Percentiles rank a stretch among this genome's conserved stretches.
Evolutionary conservation across 2,797 vertebrate species (phyloP).

Genomic region (Micrastur ruficollis): DNA sequence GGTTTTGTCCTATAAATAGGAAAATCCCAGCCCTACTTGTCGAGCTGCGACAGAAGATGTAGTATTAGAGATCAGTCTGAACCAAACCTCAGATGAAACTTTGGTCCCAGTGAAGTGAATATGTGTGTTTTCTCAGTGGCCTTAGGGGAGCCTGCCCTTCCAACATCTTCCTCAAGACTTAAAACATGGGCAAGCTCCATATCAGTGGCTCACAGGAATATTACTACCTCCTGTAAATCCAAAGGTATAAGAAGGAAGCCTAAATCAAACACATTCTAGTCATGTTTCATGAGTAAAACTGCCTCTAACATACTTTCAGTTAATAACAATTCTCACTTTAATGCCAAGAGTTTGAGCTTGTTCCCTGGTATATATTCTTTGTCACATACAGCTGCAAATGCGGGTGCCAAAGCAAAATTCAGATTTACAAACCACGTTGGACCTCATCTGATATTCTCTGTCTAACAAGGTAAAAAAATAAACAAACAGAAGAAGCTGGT

Average conservation of each 20-base stretch:
- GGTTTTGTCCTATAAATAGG: not conserved
- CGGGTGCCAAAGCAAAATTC: not conserved
- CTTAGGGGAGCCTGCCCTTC: not conserved
- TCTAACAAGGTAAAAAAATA: not conserved
- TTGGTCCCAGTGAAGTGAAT: not conserved
- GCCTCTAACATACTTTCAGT: not conserved
- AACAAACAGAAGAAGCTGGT: not conserved
- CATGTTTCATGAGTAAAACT: not conserved
- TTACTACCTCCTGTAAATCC: not conserved
- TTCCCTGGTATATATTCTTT: not conserved
- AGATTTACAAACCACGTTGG: not conserved
- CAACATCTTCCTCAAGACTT: not conserved
- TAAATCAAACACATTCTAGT: not conserved
- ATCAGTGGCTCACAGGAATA: not conserved
- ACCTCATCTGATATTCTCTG: not conserved
- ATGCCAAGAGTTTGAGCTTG: not conserved
- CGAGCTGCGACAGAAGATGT: not conserved
- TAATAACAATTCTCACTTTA: not conserved
- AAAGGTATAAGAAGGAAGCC: not conserved
- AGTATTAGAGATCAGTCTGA: not conserved
- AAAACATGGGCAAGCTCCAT: accelerated
- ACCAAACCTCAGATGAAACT: not conserved
- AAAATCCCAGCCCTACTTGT: not conserved
- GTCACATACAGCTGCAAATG: not conserved
- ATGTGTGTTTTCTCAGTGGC: not conserved